Evolutionary conservation across 2,888 invertebrate genomes (phyloP), one percentile per base, ranked within the genome.

Genomic region (Synanthedon formicaeformis): DNA sequence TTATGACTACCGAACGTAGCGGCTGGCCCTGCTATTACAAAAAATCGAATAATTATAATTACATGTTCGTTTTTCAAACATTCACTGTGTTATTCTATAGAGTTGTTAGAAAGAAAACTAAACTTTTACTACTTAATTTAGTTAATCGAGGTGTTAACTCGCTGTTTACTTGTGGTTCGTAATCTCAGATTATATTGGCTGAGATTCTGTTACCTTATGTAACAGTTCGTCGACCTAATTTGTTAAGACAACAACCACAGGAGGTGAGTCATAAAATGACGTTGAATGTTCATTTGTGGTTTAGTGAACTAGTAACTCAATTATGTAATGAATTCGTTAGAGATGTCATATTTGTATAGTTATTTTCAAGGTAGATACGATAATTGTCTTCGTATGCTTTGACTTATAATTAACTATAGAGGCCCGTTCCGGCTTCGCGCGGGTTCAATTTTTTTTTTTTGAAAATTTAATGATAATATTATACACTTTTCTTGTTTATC

Each of bases 171-270:
- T 34, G n/a, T n/a, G 34, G 34, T 10, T 13, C 45, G 8, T 45
- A 45, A 45, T 45, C 45, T 45, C 13, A 12, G 45, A 45, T 45
- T 45, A 45, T 0, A 13, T 5, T 12, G 45, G n/a, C 45, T 45
- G 11, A 45, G 16, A 56, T 59, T 60, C 66, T 62, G 64, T 60
- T 58, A 62, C 61, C 69, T 78, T 77, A 76, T 73, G 78, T 67
- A 80, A 80, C 67, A 64, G 80, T 78, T 80, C 80, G 69, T 65
- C 64, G 80, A 59, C 78, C 79, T 65, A 79, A 75, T 81, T 80
- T 61, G 69, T 71, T 59, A 64, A 61, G 65, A 67, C 64, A 67
- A 62, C 51, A 53, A 53, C 55, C 55, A 53, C 57, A 59, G 59
- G 57, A 64, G 69, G 56, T 63, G 62, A 61, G 52, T 48, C 49